Conservation (phyloP, 2,888 invertebrate genomes). For the Leptothorax acervorum region DNA sequence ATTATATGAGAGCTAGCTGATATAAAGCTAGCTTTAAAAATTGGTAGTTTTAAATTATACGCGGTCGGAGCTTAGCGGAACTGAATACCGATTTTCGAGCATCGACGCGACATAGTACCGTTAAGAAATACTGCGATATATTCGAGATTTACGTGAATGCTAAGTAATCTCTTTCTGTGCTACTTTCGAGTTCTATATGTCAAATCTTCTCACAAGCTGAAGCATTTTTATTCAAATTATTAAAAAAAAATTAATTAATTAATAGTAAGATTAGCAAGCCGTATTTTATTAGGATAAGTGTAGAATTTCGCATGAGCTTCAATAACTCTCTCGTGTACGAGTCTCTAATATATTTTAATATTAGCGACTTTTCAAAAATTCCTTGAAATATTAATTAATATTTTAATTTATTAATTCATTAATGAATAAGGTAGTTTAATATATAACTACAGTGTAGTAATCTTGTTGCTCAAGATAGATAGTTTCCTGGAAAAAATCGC, state of each 20-base stretch:
- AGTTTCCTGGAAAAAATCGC: not conserved
- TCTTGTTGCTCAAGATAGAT: not conserved
- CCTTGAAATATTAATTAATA: not conserved
- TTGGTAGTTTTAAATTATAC: conserved; percentile 29
- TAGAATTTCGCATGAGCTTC: not conserved
- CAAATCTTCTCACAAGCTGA: not conserved
- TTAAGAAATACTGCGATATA: not conserved
- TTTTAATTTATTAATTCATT: not conserved
- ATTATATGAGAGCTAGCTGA: conserved; percentile 10
- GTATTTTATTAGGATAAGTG: not conserved
- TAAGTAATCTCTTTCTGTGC: not conserved
- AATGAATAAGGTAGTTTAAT: not conserved
- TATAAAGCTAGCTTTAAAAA: conserved; percentile 31
- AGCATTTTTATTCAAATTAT: not conserved
- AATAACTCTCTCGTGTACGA: not conserved
- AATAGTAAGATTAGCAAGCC: not conserved
- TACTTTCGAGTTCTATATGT: not conserved
- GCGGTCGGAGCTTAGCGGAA: not conserved
- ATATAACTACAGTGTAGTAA: not conserved
- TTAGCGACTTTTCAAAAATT: not conserved
- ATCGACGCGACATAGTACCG: not conserved
- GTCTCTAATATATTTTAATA: not conserved
- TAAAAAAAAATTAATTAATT: not conserved
- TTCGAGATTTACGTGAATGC: not conserved
- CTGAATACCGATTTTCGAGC: conserved; percentile 23